Evolutionary conservation across 1,140 invertebrate genomes (phyloP).

Genomic region (Phymastichus coffea): DNA sequence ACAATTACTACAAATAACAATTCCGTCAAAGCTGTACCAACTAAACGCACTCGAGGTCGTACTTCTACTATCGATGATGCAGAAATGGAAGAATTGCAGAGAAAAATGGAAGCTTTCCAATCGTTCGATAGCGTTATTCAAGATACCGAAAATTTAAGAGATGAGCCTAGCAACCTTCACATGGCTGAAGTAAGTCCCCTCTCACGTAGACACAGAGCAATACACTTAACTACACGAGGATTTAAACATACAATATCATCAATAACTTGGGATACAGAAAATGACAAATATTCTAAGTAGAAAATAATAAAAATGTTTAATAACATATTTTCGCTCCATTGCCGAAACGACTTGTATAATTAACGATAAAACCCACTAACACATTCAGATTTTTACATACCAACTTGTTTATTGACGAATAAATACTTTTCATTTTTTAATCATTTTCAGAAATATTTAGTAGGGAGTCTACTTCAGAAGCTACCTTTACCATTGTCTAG

Average conservation of each 20-base stretch:
- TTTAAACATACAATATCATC: slow-evolving; percentile 35
- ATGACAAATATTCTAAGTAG: slow-evolving; percentile 36
- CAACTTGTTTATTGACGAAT: too few relatives aligned
- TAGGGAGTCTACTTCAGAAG: slow-evolving; percentile 26
- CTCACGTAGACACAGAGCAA: slow-evolving; percentile 14
- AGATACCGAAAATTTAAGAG: slow-evolving; percentile 8
- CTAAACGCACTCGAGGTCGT: neutral
- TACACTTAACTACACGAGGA: slow-evolving; percentile 33
- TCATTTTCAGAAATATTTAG: slow-evolving; percentile 31
- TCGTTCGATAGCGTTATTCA: slow-evolving; percentile 12
- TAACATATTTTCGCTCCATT: neutral
- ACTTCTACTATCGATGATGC: slow-evolving; percentile 18
- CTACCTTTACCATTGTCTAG: neutral
- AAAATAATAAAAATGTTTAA: neutral
- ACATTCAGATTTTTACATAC: too few relatives aligned
- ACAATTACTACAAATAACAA: slow-evolving; percentile 29
- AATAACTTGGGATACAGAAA: slow-evolving; percentile 40
- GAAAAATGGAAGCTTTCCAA: slow-evolving; percentile 22
- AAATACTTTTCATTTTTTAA: slow-evolving; percentile 2
- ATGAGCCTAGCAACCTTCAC: neutral
- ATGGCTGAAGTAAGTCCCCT: slow-evolving; percentile 33
- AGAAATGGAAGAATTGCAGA: slow-evolving; percentile 20
- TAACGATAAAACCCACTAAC: too few relatives aligned
- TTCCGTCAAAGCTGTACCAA: neutral
- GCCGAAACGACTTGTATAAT: too few relatives aligned